These are phyloP conservation scores for Baccha elongata DNA, from an alignment of 2,888 invertebrate genomes.

Conservation along the genomic window DNA sequence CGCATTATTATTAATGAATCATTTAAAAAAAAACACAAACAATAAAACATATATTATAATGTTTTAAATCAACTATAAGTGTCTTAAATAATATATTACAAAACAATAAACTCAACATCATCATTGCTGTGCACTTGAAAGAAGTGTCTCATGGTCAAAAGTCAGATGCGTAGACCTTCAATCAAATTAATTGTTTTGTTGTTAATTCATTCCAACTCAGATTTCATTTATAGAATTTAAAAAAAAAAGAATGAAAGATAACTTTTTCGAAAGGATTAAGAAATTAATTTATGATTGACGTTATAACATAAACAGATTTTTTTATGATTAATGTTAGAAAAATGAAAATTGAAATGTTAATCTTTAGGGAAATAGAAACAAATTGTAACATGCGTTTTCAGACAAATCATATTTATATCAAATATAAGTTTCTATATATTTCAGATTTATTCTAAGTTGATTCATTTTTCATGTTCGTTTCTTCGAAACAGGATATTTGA, in stretches of 20 bases:
- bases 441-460: too few species aligned
- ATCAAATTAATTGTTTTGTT: conserved; percentile 9
- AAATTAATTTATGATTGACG: conserved; percentile 25
- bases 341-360: too few species aligned
- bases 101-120: background rate
- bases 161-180: conserved; percentile 3
- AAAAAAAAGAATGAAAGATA: background rate
- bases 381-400: too few species aligned
- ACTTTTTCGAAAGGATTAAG: background rate
- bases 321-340: too few species aligned
- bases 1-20: conserved; percentile 19
- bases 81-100: conserved; percentile 1
- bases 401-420: too few species aligned
- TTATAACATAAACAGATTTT: background rate
- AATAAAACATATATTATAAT: background rate
- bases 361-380: too few species aligned
- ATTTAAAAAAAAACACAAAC: conserved; percentile 1
- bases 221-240: conserved; percentile 6
- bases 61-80: background rate
- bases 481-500: too few species aligned
- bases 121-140: conserved; percentile 10
- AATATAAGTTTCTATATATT: too few species aligned
- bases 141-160: conserved; percentile 27
- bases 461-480: too few species aligned
- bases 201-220: background rate